Evolutionary conservation across 2,797 vertebrate species (phyloP).

Genomic region (Myripristis jacobus): DNA sequence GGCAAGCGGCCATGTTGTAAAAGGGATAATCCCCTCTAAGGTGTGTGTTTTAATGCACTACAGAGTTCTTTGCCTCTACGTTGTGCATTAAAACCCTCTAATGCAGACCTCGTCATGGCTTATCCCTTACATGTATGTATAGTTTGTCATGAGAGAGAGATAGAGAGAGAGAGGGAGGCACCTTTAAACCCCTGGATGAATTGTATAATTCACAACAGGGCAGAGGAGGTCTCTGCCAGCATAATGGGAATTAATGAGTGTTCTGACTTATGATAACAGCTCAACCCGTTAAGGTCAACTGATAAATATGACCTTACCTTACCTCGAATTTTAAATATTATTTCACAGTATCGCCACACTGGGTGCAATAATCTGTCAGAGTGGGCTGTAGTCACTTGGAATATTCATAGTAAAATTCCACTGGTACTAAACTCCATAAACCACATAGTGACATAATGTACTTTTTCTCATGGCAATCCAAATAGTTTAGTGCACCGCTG

Average conservation of each 20-base stretch:
- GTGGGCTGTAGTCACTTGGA: slow-evolving; percentile 18
- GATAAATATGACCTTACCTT: slow-evolving; percentile 46
- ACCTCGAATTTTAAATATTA: slow-evolving; percentile 43
- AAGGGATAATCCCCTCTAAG: too few relatives aligned
- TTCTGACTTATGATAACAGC: slow-evolving; percentile 17
- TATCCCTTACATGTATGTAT: too few relatives aligned
- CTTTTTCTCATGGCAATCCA: neutral
- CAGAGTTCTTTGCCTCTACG: too few relatives aligned
- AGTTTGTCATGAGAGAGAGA: too few relatives aligned
- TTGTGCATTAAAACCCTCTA: too few relatives aligned
- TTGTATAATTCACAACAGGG: slow-evolving; percentile 47
- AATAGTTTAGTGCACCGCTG: neutral
- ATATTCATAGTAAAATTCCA: slow-evolving; percentile 13
- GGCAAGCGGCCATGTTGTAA: too few relatives aligned
- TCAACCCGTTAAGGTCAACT: slow-evolving; percentile 28
- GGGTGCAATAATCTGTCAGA: slow-evolving; percentile 23
- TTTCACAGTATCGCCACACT: slow-evolving; percentile 40
- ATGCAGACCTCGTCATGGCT: too few relatives aligned
- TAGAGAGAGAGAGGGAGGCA: neutral
- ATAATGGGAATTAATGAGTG: slow-evolving; percentile 39
- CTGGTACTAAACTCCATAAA: slow-evolving; percentile 8
- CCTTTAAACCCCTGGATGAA: slow-evolving; percentile 27
- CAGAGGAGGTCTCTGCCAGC: slow-evolving; percentile 26
- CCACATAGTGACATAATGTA: slow-evolving; percentile 6
- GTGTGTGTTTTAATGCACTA: too few relatives aligned